Percentiles rank a stretch among this genome's conserved stretches.
Evolutionary conservation across 2,113 vertebrate genomes (phyloP).

Genomic region (Athene noctua): DNA sequence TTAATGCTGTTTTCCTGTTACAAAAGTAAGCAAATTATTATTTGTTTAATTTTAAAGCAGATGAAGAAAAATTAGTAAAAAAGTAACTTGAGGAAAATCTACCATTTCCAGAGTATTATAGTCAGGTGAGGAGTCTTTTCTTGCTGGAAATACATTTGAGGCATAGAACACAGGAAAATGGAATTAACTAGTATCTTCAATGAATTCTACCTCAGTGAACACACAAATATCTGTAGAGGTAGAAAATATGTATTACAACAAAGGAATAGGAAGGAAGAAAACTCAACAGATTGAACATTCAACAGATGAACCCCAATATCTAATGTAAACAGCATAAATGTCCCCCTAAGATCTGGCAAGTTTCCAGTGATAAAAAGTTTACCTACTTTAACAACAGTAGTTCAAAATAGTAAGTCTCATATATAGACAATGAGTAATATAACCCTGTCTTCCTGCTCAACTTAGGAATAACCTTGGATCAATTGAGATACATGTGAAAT

Average conservation of each 20-base stretch:
- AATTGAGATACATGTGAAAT: not conserved
- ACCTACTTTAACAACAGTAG: not conserved
- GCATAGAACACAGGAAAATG: not conserved
- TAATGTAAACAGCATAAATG: not conserved
- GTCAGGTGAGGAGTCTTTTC: not conserved
- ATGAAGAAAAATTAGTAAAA: not conserved
- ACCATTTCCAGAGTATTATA: not conserved
- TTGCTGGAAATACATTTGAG: not conserved
- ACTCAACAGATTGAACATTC: not conserved
- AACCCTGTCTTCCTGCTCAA: not conserved
- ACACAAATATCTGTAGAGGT: not conserved
- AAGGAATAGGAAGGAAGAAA: not conserved
- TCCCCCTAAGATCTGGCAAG: not conserved
- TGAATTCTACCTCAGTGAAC: not conserved
- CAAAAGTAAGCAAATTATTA: not conserved
- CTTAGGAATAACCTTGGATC: not conserved
- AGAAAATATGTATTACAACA: not conserved
- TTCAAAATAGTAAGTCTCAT: not conserved
- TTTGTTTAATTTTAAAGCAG: conserved; percentile 11
- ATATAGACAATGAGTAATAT: conserved; percentile 2
- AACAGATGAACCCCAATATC: not conserved
- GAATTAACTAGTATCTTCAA: not conserved
- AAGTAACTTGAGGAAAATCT: not conserved
- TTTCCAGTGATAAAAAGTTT: not conserved
- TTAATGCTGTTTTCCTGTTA: not conserved